phyloP scores from a whole-genome alignment of 2,113 vertebrate species.

The Laticauda laticaudata region DNA sequence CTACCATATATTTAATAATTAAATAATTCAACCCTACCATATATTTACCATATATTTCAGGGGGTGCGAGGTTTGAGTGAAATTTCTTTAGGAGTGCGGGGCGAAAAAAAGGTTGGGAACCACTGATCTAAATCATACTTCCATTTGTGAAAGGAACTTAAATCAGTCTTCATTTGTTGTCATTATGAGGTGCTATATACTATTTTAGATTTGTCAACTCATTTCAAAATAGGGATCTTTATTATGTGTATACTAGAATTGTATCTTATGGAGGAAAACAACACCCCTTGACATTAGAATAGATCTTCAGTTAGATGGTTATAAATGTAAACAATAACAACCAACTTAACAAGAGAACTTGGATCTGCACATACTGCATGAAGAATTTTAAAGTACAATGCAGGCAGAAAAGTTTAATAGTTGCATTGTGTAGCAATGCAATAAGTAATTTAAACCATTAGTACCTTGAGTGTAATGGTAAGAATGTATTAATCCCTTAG shows the following conservation, averaged over 20 bases:
- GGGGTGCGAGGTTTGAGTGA: too few species aligned
- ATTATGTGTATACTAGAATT: neutral
- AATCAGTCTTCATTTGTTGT: neutral
- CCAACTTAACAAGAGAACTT: neutral
- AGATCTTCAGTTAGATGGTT: neutral
- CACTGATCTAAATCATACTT: neutral
- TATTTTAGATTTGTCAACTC: neutral
- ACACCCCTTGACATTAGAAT: neutral
- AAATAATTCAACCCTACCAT: too few species aligned
- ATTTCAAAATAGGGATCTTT: neutral
- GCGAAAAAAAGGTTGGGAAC: too few species aligned
- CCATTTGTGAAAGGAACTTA: neutral
- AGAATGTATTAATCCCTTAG: neutral
- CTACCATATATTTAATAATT: too few species aligned
- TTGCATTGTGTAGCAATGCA: neutral
- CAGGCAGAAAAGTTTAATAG: neutral
- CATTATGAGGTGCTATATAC: neutral
- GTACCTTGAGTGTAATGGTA: neutral
- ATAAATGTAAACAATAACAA: neutral
- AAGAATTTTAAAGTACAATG: neutral
- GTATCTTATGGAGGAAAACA: neutral
- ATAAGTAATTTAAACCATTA: neutral
- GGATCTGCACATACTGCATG: neutral
- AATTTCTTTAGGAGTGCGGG: too few species aligned
- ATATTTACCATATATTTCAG: too few species aligned